Base-by-base conservation (phyloP, 2,113 vertebrate species). In the Eurypyga helias region DNA sequence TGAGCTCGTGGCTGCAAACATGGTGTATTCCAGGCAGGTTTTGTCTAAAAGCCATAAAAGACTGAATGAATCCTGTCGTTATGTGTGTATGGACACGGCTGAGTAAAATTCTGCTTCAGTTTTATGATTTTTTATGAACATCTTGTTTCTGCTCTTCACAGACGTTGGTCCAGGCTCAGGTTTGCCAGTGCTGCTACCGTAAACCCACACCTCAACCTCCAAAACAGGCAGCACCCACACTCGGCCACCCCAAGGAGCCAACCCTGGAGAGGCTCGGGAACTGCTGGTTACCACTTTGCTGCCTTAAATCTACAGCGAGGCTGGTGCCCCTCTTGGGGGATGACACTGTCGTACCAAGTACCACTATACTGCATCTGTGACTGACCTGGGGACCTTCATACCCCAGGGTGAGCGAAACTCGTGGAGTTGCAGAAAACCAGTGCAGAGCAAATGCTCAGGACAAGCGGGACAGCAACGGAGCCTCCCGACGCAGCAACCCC, bases 301-400 rank as follows among this genome's bases (percentile, higher is more conserved):
- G 64, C 34, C 43, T 38, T 10, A 31, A 7, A 36, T 8, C 45
- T 28, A 11, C 49, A 24, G 21, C 0, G 10, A 16, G 43, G 34
- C 69, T 67, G 58, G 65, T 18, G n/a, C 23, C 18, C 11, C 11
- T 5, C 4, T 2, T 46, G 12, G 20, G 0, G 29, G 41, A 7
- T 31, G 16, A 4, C n/a, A 26, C 25, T 3, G 1, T 1, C 8
- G 19, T 4, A 52, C 43, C 29, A 19, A 19, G 20, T 8, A 17
- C 7, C 36, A 2, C 52, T 6, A 2, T 1, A 2, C n/a, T 14
- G 11, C 33, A 28, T 20, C 18, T 15, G 20, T 1, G 1, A 24
- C 38, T 1, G 7, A 38, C 6, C 57, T 2, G 12, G 48, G 65
- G 24, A 46, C n/a, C n/a, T 13, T 20, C 23, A 52, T 21, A 43